Evolutionary conservation across 2,797 vertebrate species (phyloP), one percentile per base, ranked within the genome.

Genomic region (Xenops minutus): DNA sequence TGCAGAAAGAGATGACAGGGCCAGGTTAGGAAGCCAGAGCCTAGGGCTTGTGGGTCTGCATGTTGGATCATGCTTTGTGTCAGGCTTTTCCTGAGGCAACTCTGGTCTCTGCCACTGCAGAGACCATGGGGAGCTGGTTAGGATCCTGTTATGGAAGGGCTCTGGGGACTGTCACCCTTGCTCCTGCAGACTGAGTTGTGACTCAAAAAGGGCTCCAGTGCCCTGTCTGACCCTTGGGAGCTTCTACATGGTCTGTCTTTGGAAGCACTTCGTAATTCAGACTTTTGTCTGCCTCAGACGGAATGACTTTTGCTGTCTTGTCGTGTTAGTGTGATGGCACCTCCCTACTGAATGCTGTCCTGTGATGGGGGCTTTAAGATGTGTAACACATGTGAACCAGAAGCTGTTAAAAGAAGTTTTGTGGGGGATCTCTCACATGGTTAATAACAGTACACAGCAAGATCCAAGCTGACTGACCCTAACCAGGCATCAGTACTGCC

Each of bases 221-320:
- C 20, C 23, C 32, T 0, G 0, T 17, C 15, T 43, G 34, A 27
- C 4, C 20, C 26, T 32, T 16, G 41, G 66, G 30, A 85, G 22
- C 21, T 74, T 59, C 67, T 48, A 14, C 26, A 3, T 5, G 26
- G 6, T 12, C 56, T 2, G 1, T 43, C 51, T 55, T 48, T 43
- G n/a, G 21, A 74, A 63, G 52, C 9, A 17, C 41, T 85, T 64
- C 61, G 29, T 52, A 5, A 24, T 27, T 63, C 2, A 5, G 51
- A 23, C 43, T 1, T 4, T 18, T 46, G 55, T 49, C 43, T 85
- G 48, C 63, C 55, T 80, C 22, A 18, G 27, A 39, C 19, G 55
- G 62, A 54, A 37, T 18, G 14, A n/a, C 29, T 78, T 72, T 34
- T 78, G 43, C 30, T 85, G 61, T 67, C 14, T 51, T 37, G n/a